Evolutionary conservation across 2,888 invertebrate species (phyloP).

Genomic region (Orchesellides sinensis): DNA sequence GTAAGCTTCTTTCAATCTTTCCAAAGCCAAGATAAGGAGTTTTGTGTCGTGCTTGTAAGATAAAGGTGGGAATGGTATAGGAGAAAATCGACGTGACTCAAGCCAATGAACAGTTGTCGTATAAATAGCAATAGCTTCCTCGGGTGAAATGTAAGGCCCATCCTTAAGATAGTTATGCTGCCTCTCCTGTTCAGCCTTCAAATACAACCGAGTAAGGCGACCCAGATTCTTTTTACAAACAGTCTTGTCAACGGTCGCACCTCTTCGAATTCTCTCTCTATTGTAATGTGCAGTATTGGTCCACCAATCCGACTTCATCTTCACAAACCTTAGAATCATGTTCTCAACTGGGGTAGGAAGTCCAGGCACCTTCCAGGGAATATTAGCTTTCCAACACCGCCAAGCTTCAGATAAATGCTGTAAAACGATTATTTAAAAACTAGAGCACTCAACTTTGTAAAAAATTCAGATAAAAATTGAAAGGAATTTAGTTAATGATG

Average conservation of each 20-base stretch:
- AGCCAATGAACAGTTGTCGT: constrained; percentile 99
- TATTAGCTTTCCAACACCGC: constrained; percentile 99
- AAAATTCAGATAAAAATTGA: too few relatives aligned
- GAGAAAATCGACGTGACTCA: constrained; percentile 98
- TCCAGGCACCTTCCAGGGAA: constrained; percentile 99
- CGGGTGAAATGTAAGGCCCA: constrained; percentile 99
- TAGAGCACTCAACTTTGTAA: neutral
- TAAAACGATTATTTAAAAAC: neutral
- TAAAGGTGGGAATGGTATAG: constrained; percentile 99
- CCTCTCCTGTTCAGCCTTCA: constrained; percentile 98
- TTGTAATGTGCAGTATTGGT: constrained; percentile 99
- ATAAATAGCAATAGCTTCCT: constrained; percentile 99
- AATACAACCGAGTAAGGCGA: constrained; percentile 95
- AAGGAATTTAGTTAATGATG: too few relatives aligned
- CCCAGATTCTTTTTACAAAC: constrained; percentile 99
- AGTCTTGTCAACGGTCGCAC: constrained; percentile 99
- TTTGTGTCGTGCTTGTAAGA: constrained; percentile 99
- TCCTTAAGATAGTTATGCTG: constrained; percentile 99
- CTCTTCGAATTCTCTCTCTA: constrained; percentile 97
- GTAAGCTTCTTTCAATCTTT: constrained; percentile 98
- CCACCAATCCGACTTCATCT: constrained; percentile 99
- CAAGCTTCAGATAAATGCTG: constrained; percentile 98
- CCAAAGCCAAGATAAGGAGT: constrained; percentile 95
- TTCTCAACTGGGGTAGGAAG: constrained; percentile 99
- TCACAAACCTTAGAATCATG: constrained; percentile 99